These are phyloP conservation scores for Mellivora capensis DNA, from an alignment of 2,113 vertebrate genomes.

Conservation along the genomic window DNA sequence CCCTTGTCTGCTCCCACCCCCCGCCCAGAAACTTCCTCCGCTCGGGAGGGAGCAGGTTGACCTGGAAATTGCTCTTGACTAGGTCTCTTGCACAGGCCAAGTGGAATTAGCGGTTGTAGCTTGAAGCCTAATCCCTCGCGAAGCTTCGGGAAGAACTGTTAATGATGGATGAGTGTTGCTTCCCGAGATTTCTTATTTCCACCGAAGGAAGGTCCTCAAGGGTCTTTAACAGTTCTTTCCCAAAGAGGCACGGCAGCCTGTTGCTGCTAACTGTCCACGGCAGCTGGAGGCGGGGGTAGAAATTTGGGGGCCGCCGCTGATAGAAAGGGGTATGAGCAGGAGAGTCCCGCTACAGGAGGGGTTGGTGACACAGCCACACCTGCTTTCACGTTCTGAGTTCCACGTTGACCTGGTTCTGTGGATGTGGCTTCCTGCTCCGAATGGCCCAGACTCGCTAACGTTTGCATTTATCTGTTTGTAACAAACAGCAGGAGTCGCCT, in stretches of 20 bases:
- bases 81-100: background rate
- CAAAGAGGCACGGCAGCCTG: background rate
- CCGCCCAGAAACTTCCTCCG: background rate
- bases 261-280: background rate
- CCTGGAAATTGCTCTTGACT: background rate
- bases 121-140: background rate
- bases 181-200: background rate
- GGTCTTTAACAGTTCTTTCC: background rate
- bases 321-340: background rate
- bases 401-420: constrained; percentile 21
- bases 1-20: background rate
- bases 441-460: constrained; percentile 84
- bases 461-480: constrained; percentile 91
- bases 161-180: background rate
- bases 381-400: background rate
- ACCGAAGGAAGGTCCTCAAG: background rate
- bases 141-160: background rate
- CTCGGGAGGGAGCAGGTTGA: background rate
- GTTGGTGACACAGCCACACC: background rate
- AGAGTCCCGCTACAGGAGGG: background rate
- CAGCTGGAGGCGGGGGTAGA: background rate
- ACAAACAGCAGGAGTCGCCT: constrained; percentile 95
- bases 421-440: constrained; percentile 61
- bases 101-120: background rate
- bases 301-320: background rate